Conservation (phyloP, 2,797 vertebrate genomes). For the Antennarius maculatus region DNA sequence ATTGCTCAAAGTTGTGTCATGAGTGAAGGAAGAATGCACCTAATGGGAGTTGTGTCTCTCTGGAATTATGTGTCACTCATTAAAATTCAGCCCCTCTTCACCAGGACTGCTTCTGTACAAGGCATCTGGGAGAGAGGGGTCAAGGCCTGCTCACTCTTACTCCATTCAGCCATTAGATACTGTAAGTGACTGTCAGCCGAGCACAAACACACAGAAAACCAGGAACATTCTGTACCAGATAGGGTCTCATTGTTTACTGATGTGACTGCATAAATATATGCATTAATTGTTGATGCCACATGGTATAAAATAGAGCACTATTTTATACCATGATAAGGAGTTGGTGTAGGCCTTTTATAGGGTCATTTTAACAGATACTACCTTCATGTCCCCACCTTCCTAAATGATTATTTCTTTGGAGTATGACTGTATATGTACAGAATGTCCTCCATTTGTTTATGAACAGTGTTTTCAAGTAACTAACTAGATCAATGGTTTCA, state of each 20-base stretch:
- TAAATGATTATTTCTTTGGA: neutral
- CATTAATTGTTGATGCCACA: conserved; percentile 12
- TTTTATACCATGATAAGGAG: neutral
- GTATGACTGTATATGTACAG: neutral
- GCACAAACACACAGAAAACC: conserved; percentile 30
- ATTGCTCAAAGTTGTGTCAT: conserved; percentile 4
- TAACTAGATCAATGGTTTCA: conserved; percentile 20
- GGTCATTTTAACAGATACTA: neutral
- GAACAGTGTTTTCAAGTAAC: conserved; percentile 8
- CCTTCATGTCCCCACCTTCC: neutral
- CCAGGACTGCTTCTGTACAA: conserved; percentile 35
- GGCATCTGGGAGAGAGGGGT: conserved; percentile 55
- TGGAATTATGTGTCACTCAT: conserved; percentile 42
- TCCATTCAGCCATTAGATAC: conserved; percentile 46
- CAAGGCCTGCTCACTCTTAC: conserved; percentile 42
- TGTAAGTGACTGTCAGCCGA: conserved; percentile 52
- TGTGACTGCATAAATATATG: conserved; percentile 10
- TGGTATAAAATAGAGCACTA: neutral
- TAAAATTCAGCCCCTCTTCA: conserved; percentile 61
- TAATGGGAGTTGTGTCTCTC: conserved; percentile 20
- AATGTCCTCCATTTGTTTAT: neutral
- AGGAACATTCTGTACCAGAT: conserved; percentile 45
- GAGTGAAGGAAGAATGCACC: neutral
- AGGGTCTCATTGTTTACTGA: conserved; percentile 30
- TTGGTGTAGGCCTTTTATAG: neutral